Evolutionary conservation across 2,797 vertebrate species (phyloP), one percentile per base, ranked within the genome.

Genomic region (Sciurus vulgaris): DNA sequence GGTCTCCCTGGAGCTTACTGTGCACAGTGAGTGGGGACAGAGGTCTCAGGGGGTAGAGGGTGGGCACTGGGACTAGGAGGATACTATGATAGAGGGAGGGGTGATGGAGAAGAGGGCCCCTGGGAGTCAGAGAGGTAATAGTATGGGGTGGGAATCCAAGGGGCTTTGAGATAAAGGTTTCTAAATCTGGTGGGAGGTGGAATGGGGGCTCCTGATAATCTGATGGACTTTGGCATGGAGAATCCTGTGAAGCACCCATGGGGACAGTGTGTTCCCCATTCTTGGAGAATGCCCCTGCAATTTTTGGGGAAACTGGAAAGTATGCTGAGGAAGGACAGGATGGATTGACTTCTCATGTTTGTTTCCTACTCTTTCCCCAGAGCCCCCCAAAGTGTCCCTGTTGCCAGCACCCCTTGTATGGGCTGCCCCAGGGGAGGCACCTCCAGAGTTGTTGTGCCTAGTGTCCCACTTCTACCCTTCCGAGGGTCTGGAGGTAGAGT

Each of bases 381-480:
- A 99, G 78, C 98, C 99, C 0, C 99, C 99, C 0, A 98, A 98
- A 49, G 98, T 99, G 82, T 98, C 98, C 88, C 97, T 99, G 97
- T 97, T 70, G 59, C 99, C 99, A 0, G 98, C 98, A 56, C 95
- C 98, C 4, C 97, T 99, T 30, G 98, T 98, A 26, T 97, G 99
- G 81, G 96, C 97, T 54, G 95, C 98, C 0, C 98, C 98, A 0
- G 99, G 99, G 11, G 98, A 99, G 96, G 92, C 96, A 7, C 35
- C 98, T 33, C 97, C 97, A 1, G 96, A 98, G 0, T 86, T 99
- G 89, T 96, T 98, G 87, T 99, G 99, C 56, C 98, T 99, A 2
- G 98, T 99, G 10, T 98, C 98, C 0, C 99, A 98, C 88, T 99
- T 99, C 44, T 98, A 98, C 20, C 99, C 99, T 14, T 98, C 99